Evolutionary conservation across 2,113 vertebrate species (phyloP).

Genomic region (Sphaerodactylus townsendi): DNA sequence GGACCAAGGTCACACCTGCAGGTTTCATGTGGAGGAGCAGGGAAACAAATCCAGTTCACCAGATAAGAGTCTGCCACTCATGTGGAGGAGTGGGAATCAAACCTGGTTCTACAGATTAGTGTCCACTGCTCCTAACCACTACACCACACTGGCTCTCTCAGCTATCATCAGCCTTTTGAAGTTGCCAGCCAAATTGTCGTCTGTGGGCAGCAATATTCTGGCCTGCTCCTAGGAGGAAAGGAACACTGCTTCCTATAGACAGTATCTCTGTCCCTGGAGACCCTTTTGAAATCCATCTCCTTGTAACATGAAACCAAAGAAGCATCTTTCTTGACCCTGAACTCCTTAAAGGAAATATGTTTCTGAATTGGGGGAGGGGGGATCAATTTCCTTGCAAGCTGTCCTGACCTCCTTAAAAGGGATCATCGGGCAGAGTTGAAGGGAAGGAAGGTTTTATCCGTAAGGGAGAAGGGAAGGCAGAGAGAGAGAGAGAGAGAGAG

Average conservation of each 20-base stretch:
- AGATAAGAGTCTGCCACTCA: too few relatives aligned
- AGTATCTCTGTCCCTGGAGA: not conserved
- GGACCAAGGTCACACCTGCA: too few relatives aligned
- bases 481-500: too few relatives aligned
- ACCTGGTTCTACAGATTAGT: too few relatives aligned
- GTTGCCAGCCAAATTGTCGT: not conserved
- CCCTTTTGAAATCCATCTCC: not conserved
- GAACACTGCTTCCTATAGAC: not conserved
- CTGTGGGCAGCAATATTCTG: not conserved
- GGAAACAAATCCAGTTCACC: too few relatives aligned
- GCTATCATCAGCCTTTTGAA: not conserved
- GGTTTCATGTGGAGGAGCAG: too few relatives aligned
- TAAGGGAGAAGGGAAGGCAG: slow-evolving; percentile 49
- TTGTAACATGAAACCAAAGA: not conserved
- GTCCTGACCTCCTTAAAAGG: slow-evolving; percentile 67
- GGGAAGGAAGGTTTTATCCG: slow-evolving; percentile 29
- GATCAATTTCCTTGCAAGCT: slow-evolving; percentile 18
- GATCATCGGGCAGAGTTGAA: slow-evolving; percentile 54
- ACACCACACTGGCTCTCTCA: too few relatives aligned
- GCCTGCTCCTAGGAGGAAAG: too few relatives aligned
- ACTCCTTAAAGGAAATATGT: not conserved
- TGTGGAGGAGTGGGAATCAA: too few relatives aligned
- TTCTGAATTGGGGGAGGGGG: not conserved
- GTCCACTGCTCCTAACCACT: too few relatives aligned
- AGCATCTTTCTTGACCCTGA: not conserved